Evolutionary conservation across 2,888 invertebrate genomes (phyloP), one percentile per base, ranked within the genome.

Genomic region (Miltochrista miniata): DNA sequence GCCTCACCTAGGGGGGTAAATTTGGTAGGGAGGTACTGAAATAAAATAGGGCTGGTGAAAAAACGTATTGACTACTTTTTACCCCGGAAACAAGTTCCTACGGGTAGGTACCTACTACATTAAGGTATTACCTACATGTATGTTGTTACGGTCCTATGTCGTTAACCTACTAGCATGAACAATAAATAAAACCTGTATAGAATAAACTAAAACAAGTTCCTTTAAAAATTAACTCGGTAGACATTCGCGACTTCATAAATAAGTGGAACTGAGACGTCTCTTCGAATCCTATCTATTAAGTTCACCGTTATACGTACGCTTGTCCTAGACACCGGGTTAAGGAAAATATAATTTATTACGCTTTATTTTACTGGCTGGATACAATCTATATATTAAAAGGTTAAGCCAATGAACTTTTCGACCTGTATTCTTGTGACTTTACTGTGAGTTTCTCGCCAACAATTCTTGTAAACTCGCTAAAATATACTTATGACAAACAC

Each of bases 341-440:
- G 65, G 62, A 68, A 65, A 68, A 57, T 42, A 51, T n/a, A 52
- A 62, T 61, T 62, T 49, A 52, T 48, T 48, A 48, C 51, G 56
- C 50, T 24, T 61, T 38, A 52, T 45, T 44, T 66, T 54, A 64
- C 62, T 62, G 56, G 53, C 56, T 66, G 31, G 31, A 31, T 57
- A 61, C 56, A 61, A 70, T 69, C 61, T 52, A 56, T 49, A 48
- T 59, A 62, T 61, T 64, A 72, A 68, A 78, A 79, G 81, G 80
- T 81, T 79, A 79, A 53, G 83, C 64, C 81, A 81, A 77, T 85
- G 85, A 86, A 81, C 84, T 84, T 83, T 80, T 64, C 18, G 18
- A 24, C 18, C 18, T 24, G 18, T 24, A 24, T 5, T 24, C 18
- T 24, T 24, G 18, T 24, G 5, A 2, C 5, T 5, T 24, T 4